Evolutionary conservation across 2,797 vertebrate genomes (phyloP).

Genomic region (Notoglanidium macrostoma): DNA sequence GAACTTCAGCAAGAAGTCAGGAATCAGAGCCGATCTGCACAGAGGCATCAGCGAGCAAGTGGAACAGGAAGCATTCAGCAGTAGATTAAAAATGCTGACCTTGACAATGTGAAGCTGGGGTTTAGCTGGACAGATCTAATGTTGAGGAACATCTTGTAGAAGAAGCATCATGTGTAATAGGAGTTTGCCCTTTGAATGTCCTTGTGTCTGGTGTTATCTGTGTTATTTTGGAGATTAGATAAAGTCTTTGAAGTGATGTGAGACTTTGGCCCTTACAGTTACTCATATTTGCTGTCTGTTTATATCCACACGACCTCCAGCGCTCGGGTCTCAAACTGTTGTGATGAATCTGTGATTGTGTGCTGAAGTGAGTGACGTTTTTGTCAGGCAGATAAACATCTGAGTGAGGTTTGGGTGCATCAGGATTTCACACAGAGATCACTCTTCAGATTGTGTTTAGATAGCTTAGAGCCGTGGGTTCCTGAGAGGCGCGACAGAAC

Average conservation of each 20-base stretch:
- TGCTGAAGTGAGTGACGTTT: conserved; percentile 36
- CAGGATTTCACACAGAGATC: background rate
- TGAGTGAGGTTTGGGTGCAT: background rate
- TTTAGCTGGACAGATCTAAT: background rate
- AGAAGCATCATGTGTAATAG: conserved; percentile 7
- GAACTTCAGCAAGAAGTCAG: conserved; percentile 40
- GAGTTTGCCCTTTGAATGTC: conserved; percentile 46
- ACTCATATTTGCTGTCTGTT: conserved; percentile 70
- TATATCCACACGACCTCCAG: conserved; percentile 46
- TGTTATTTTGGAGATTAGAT: conserved; percentile 74
- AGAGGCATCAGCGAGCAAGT: background rate
- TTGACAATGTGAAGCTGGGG: background rate
- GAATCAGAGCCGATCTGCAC: background rate
- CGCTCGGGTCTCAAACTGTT: background rate
- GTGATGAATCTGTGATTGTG: background rate
- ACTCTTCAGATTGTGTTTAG: background rate
- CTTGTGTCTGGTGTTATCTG: conserved; percentile 44
- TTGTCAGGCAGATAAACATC: background rate
- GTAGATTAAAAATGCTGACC: background rate
- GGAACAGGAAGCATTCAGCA: background rate
- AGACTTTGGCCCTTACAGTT: conserved; percentile 76
- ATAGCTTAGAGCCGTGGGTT: background rate
- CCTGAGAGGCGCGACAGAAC: background rate
- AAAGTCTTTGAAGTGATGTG: conserved; percentile 72
- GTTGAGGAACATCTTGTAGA: background rate